phyloP scores from a whole-genome alignment of 2,888 invertebrate genomes.

The Liopterus haemorrhoidalis region DNA sequence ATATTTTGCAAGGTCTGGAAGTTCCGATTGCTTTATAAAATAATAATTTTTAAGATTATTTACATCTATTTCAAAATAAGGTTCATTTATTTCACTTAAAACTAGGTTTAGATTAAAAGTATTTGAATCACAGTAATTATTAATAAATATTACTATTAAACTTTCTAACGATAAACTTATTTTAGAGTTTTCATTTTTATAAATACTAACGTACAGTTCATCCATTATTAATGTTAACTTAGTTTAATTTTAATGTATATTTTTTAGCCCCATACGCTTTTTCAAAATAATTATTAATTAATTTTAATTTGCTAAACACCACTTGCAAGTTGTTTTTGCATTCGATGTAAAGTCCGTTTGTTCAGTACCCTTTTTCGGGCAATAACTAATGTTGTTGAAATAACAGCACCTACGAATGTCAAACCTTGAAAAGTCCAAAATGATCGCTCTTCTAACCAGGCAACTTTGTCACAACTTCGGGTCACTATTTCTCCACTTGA shows the following conservation, averaged over 20 bases:
- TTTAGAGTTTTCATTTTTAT: constrained; percentile 36
- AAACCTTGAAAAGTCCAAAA: constrained; percentile 78
- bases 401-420: constrained; percentile 59
- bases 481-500: constrained; percentile 74
- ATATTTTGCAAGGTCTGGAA: constrained; percentile 44
- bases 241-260: neutral
- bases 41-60: constrained; percentile 39
- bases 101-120: constrained; percentile 47
- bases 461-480: constrained; percentile 80
- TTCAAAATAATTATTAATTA: neutral
- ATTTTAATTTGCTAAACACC: constrained; percentile 43
- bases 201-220: constrained; percentile 32
- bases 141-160: constrained; percentile 56
- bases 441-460: constrained; percentile 74
- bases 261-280: neutral
- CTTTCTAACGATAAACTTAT: constrained; percentile 56
- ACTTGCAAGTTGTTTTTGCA: constrained; percentile 66
- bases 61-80: constrained; percentile 40
- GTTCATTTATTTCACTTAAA: constrained; percentile 33
- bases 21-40: constrained; percentile 39
- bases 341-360: constrained; percentile 59
- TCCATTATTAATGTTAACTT: constrained; percentile 35
- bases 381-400: constrained; percentile 61
- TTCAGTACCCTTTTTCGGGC: constrained; percentile 62
- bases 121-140: constrained; percentile 53